A percentile compares a stretch with the other conserved stretches of the same genome.
Conservation (phyloP, 2,113 vertebrate species). For the Rhinichthys klamathensis region DNA sequence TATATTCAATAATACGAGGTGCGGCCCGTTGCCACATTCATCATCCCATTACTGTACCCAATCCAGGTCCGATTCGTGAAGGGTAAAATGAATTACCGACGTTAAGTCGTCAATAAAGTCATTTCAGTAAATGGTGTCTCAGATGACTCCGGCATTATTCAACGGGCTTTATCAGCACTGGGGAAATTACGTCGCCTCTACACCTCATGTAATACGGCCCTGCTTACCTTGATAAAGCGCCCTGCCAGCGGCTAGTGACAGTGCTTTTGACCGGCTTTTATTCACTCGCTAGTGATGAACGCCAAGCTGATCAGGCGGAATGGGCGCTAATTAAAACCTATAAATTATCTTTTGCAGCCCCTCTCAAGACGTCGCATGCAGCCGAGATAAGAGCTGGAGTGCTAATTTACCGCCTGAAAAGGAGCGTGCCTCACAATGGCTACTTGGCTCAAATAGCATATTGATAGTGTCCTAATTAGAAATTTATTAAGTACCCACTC, state of each 20-base stretch:
- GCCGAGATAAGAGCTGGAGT: constrained; percentile 93
- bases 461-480: constrained; percentile 99
- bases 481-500: constrained; percentile 98
- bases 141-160: constrained; percentile 94
- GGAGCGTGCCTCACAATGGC: constrained; percentile 86
- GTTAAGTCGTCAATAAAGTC: constrained; percentile 99
- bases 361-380: constrained; percentile 92
- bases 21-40: constrained; percentile 91
- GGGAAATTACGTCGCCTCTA: constrained; percentile 91
- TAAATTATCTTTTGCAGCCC: constrained; percentile 96
- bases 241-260: constrained; percentile 95
- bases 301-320: constrained; percentile 95
- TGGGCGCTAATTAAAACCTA: constrained; percentile 99
- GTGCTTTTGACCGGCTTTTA: constrained; percentile 92
- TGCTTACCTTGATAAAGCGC: constrained; percentile 97
- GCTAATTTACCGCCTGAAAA: constrained; percentile 92
- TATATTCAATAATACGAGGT: constrained; percentile 84
- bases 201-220: constrained; percentile 87
- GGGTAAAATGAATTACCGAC: constrained; percentile 98
- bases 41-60: constrained; percentile 98
- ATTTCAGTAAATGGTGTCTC: constrained; percentile 98
- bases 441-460: constrained; percentile 93
- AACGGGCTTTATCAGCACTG: constrained; percentile 98
- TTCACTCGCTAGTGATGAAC: constrained; percentile 94
- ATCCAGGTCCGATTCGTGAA: constrained; percentile 91